Evolutionary conservation across 2,113 vertebrate species (phyloP), one percentile per base, ranked within the genome.

Genomic region (Coryphaenoides rupestris): DNA sequence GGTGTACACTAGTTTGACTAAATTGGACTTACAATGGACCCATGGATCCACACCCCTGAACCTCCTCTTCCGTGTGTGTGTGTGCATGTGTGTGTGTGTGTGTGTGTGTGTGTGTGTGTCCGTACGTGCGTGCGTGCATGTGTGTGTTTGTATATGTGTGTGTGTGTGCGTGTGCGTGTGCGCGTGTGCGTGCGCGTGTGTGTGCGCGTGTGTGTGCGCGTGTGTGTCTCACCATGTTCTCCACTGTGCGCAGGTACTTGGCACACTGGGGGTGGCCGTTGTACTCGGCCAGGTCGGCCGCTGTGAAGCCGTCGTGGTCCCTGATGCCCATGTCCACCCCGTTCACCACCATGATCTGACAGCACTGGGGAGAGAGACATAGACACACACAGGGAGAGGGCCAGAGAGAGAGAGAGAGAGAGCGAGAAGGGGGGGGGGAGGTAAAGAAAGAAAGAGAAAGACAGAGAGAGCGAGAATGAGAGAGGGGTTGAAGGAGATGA

Each of bases 341-440:
- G 0, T 98, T 98, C 62, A 99, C 97, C 62, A 98, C 95, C 9
- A 98, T 88, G 69, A 99, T 96, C 91, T 99, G 97, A 87, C 97
- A 99, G 84, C 96, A 98, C 97, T 99, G 58, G 4, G 13, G 21
- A 5, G 28, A 33, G 28, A 33, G 28, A 33, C 28, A 33, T 33
- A 3, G 19, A 23, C 19, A 63, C 0, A 65, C 17, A 54, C 7
- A 64, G 23, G 26, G 50, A 57, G 5, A 22, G 3, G 19, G 55
- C 21, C 3, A 19, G 50, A 19, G 1, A 52, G 28, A 33, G 28
- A 33, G 28, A 33, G 28, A 33, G 28, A 33, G 28, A 10, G 28
- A 33, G 28, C 5, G 28, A 33, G 28, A 33, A 10, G 28, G 28
- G 28, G 10, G 28, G 28, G 28, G 28, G 3, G 28, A 40, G 33